These are phyloP conservation scores for Brachionus rubens DNA, from an alignment of 1,140 invertebrate species.

Conservation along the genomic window DNA sequence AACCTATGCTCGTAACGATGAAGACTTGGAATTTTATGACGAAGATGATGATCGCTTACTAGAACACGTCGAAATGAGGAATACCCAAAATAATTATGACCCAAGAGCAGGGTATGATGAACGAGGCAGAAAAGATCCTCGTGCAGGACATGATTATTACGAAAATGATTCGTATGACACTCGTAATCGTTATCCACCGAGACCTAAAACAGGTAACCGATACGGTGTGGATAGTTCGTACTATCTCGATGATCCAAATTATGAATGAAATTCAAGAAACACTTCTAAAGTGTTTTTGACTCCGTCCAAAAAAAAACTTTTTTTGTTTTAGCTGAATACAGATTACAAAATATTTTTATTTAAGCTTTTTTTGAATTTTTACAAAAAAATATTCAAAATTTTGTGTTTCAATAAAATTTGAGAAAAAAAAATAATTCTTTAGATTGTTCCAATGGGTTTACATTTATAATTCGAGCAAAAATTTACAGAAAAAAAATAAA, in stretches of 20 bases:
- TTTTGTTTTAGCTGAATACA: no score
- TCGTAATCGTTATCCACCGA: neutral
- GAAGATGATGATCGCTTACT: neutral
- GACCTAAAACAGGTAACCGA: conserved; percentile 39
- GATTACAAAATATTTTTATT: no score
- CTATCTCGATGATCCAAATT: conserved; percentile 26
- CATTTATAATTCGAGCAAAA: no score
- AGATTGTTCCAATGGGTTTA: no score
- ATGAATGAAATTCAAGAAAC: neutral
- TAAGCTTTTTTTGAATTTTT: no score
- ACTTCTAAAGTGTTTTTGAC: no score
- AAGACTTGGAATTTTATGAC: conserved; percentile 34
- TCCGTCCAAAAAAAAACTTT: neutral
- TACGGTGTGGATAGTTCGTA: conserved; percentile 29
- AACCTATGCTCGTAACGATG: conserved; percentile 3
- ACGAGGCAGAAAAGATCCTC: neutral
- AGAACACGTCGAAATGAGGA: conserved; percentile 10
- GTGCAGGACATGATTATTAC: neutral
- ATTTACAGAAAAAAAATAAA: no score
- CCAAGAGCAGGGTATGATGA: neutral
- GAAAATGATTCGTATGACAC: neutral
- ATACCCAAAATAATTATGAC: neutral
- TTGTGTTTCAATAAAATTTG: no score
- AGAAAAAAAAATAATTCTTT: no score
- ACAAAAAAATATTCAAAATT: no score